Conservation (phyloP, 2,888 invertebrate species). For the Ormyrus pomaceus region DNA sequence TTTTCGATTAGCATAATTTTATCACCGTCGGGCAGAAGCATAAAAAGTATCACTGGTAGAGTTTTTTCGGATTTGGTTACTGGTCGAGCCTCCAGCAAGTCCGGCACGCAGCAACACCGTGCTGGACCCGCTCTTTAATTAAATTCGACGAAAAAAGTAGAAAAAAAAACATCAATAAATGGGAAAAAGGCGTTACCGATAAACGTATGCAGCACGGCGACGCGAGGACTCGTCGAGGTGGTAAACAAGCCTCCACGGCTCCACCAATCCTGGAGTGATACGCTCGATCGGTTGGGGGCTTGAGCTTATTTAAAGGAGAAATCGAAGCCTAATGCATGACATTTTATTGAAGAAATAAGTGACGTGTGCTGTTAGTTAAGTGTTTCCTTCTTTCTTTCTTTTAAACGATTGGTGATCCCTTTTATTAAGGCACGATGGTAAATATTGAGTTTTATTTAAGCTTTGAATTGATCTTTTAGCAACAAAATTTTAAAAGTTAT, state of each 20-base stretch:
- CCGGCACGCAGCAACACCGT: neutral
- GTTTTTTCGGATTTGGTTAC: no score
- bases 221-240: conserved; percentile 31
- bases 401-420: neutral
- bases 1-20: no score
- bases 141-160: neutral
- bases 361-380: neutral
- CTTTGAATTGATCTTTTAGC: no score
- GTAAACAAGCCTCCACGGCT: conserved; percentile 70
- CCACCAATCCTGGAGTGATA: conserved; percentile 65
- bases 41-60: no score
- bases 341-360: conserved; percentile 15
- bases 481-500: no score
- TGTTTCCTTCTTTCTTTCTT: neutral
- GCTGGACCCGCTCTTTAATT: neutral
- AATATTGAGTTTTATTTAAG: neutral
- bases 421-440: conserved; percentile 32
- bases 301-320: conserved; percentile 60
- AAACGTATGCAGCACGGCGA: conserved; percentile 26
- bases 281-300: conserved; percentile 6
- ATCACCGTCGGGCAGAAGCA: no score
- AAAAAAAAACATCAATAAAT: conserved; percentile 5
- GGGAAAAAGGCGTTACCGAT: conserved; percentile 18
- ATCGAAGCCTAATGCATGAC: neutral
- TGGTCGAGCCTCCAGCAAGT: conserved; percentile 1